Evolutionary conservation across 2,888 invertebrate species (phyloP), one percentile per base, ranked within the genome.

Genomic region (Sarcophaga carnaria): DNA sequence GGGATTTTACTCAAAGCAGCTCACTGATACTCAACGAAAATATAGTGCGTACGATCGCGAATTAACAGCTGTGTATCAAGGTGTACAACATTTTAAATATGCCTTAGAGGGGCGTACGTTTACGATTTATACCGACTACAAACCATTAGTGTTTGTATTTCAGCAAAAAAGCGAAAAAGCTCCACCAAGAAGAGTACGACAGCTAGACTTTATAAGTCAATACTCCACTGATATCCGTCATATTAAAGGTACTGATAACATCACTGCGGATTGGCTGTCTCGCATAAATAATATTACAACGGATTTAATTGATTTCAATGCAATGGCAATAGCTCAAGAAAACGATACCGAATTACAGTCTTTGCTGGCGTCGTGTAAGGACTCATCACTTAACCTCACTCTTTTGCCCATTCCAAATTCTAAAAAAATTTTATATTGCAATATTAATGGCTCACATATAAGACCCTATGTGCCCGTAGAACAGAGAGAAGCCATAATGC

Each of bases 371-470:
- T 11, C 70, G 20, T 62, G 63, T 63, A 74, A 72, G 27, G 25
- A 49, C 6, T 25, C 37, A 3, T 83, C 69, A 66, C 86, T 22
- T 79, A 85, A 25, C 3, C 25, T 25, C 25, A 25, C 25, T 25
- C 25, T 25, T 25, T 25, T 25, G 25, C 3, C 25, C 49, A 80
- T 87, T 49, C 67, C 77, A 37, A 59, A 77, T 27, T 74, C 77
- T 1, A 27, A 79, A 2, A 77, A 70, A 25, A 71, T 72, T 37
- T 25, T 88, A 11, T 78, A 81, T 45, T 89, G 88, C 25, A 86
- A 89, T 78, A 67, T 85, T n/a, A 72, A 80, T 27, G 59, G 66
- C 1, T 81, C 76, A 25, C 27, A 25, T 17, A 69, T 80, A 14
- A 69, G 86, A n/a, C 87, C 82, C 20, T 85, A 62, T 47, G 69